Evolutionary conservation across 2,113 vertebrate genomes (phyloP).

Genomic region (Ginglymostoma cirratum): DNA sequence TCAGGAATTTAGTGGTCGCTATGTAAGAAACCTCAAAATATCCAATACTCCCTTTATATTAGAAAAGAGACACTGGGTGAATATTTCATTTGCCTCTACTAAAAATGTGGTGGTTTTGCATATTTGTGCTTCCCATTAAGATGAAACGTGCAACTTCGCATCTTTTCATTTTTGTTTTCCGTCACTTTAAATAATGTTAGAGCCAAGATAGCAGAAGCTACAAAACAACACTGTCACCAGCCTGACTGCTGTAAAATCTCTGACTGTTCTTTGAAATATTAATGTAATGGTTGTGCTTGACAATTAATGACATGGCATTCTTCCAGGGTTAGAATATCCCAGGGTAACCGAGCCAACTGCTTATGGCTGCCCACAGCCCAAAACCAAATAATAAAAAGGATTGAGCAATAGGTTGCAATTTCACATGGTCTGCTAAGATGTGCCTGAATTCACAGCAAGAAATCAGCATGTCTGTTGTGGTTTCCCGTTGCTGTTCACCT

Average conservation of each 20-base stretch:
- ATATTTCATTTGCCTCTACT: neutral
- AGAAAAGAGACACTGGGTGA: neutral
- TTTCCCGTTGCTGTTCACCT: neutral
- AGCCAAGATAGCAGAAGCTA: neutral
- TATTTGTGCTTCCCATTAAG: neutral
- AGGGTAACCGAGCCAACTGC: neutral
- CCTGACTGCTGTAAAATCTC: neutral
- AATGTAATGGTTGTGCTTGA: neutral
- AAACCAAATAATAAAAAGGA: neutral
- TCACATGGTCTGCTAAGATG: neutral
- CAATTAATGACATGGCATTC: neutral
- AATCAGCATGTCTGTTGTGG: neutral
- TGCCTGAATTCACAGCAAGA: neutral
- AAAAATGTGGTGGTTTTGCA: too few species aligned
- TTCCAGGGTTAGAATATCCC: neutral
- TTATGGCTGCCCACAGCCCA: neutral
- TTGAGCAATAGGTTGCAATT: neutral
- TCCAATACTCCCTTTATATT: neutral
- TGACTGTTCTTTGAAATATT: neutral
- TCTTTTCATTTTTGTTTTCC: neutral
- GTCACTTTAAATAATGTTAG: neutral
- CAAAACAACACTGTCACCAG: neutral
- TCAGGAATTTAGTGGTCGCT: neutral
- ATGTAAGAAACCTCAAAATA: neutral
- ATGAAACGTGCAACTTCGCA: neutral